Evolutionary conservation across 1,140 invertebrate species (phyloP), one percentile per base, ranked within the genome.

Genomic region (Cardiocondyla obscurior): DNA sequence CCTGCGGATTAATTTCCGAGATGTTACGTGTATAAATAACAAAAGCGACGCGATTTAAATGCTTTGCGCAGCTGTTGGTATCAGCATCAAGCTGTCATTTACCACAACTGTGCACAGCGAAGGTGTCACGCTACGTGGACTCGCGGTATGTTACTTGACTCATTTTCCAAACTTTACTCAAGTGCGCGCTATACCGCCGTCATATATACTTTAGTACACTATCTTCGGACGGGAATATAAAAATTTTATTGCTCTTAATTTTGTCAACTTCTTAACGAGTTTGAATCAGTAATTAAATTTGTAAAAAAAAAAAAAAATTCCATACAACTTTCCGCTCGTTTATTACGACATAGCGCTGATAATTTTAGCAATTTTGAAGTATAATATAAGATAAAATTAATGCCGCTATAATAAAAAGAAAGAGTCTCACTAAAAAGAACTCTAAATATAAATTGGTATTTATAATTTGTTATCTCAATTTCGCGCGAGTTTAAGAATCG

Each of bases 81-180:
- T 64, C 73, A 36, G 64, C 51, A 74, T 74, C 72, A 55, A 53
- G 49, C 28, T 36, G 19, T 76, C 57, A 33, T 76, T 76, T 64
- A 46, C 12, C 46, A 30, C 62, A 79, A 79, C 60, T 77, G 74
- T 67, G 46, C 74, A 28, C 33, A 51, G 46, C 60, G 30, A 76
- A 79, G 36, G 36, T 67, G 57, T n/a, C 19, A 69, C 33, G 53
- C 7, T 25, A 53, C 3, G 7, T 67, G 22, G 0, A 79, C 39
- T 79, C n/a, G 19, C 36, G 53, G 51, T 76, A 39, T 22, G 6
- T 33, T n/a, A 53, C 46, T 79, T 22, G 62, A 69, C 62, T 69
- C 74, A 55, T 67, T 77, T 77, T 77, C 51, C 36, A 79, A 79
- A 55, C 74, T 79, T 79, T 79, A 42, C 62, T 67, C 74, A 79